Percentiles rank a stretch among this genome's conserved stretches.
Evolutionary conservation across 2,797 vertebrate species (phyloP).

Genomic region (Sebastes alutus): DNA sequence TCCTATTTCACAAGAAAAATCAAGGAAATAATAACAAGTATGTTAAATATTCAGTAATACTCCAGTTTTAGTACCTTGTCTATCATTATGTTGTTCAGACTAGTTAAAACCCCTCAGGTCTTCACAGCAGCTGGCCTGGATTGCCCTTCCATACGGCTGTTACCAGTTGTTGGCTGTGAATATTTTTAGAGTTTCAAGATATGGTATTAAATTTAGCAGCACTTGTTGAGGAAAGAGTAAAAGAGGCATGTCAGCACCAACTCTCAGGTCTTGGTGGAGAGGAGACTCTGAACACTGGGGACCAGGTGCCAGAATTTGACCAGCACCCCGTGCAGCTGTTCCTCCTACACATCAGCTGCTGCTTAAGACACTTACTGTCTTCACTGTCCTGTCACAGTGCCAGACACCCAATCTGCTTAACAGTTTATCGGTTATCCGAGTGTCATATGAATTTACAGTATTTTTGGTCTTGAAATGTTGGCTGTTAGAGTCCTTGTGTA

Average conservation of each 20-base stretch:
- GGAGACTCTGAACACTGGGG: slow-evolving; percentile 36
- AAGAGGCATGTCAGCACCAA: slow-evolving; percentile 60
- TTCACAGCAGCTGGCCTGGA: slow-evolving; percentile 67
- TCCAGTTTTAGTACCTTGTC: neutral
- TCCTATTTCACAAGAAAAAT: neutral
- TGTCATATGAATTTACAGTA: slow-evolving; percentile 22
- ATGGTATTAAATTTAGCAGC: slow-evolving; percentile 79
- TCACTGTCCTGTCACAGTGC: slow-evolving; percentile 30
- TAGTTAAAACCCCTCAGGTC: slow-evolving; percentile 25
- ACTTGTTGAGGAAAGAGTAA: slow-evolving; percentile 65
- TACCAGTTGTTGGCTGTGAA: slow-evolving; percentile 75
- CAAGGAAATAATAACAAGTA: neutral
- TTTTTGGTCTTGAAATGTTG: slow-evolving; percentile 25
- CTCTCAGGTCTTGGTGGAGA: slow-evolving; percentile 33
- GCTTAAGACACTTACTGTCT: slow-evolving; percentile 22
- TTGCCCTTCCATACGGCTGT: slow-evolving; percentile 44
- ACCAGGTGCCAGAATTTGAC: slow-evolving; percentile 56
- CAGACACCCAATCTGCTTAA: slow-evolving; percentile 37
- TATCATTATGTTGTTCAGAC: slow-evolving; percentile 27
- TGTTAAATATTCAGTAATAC: slow-evolving; percentile 2
- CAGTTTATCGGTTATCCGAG: slow-evolving; percentile 3
- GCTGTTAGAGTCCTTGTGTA: slow-evolving; percentile 1
- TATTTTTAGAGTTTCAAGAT: slow-evolving; percentile 80
- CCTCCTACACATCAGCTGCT: slow-evolving; percentile 71
- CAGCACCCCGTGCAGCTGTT: slow-evolving; percentile 68